Evolutionary conservation across 2,113 vertebrate species (phyloP).

Genomic region (Pagrus major): DNA sequence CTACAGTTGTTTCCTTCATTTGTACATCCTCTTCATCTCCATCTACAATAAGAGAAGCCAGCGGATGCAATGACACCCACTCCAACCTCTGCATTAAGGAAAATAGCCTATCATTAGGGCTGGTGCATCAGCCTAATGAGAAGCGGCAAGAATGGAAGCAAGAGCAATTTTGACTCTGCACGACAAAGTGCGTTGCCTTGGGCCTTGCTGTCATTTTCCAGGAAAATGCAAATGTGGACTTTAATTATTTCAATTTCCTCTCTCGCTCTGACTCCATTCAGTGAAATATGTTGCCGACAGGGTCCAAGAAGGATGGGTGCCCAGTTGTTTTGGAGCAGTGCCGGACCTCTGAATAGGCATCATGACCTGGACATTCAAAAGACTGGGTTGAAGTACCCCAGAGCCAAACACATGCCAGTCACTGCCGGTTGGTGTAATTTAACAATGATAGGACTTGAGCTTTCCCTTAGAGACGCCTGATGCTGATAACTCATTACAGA

Average conservation of each 20-base stretch:
- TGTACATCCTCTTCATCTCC: slow-evolving; percentile 26
- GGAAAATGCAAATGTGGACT: slow-evolving; percentile 70
- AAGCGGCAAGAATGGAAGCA: slow-evolving; percentile 58
- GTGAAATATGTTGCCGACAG: slow-evolving; percentile 59
- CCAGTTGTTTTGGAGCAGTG: slow-evolving; percentile 38
- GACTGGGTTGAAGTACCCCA: slow-evolving; percentile 43
- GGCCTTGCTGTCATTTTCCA: slow-evolving; percentile 65
- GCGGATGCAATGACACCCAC: slow-evolving; percentile 23
- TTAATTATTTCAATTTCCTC: slow-evolving; percentile 71
- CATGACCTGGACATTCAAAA: slow-evolving; percentile 64
- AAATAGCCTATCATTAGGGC: slow-evolving; percentile 60
- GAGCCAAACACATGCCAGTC: slow-evolving; percentile 46
- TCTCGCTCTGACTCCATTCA: slow-evolving; percentile 26
- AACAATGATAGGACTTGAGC: slow-evolving; percentile 46
- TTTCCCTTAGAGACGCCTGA: slow-evolving; percentile 27
- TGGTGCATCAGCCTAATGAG: slow-evolving; percentile 61
- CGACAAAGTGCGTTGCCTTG: slow-evolving; percentile 52
- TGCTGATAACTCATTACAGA: slow-evolving; percentile 59
- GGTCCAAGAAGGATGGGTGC: slow-evolving; percentile 34
- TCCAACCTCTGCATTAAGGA: slow-evolving; percentile 34
- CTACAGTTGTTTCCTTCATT: not conserved
- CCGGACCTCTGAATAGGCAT: slow-evolving; percentile 44
- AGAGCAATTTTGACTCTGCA: slow-evolving; percentile 49
- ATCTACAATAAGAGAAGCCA: slow-evolving; percentile 7
- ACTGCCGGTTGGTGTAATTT: slow-evolving; percentile 59